Evolutionary conservation across 2,888 invertebrate species (phyloP).

Genomic region (Ischnura elegans): DNA sequence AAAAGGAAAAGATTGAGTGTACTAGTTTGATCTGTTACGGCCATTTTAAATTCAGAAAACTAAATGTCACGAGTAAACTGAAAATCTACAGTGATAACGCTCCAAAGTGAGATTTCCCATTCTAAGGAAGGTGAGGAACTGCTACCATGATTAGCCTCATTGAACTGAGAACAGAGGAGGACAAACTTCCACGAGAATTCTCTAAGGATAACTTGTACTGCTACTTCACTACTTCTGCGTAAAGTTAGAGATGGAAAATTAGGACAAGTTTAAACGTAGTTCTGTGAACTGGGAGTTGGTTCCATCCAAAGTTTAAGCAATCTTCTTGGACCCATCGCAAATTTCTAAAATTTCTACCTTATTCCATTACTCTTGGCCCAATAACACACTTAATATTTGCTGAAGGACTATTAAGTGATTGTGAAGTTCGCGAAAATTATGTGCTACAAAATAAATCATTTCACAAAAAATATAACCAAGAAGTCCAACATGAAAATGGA

Average conservation of each 20-base stretch:
- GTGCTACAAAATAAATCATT: too few relatives aligned
- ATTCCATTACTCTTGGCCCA: too few relatives aligned
- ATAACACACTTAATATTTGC: too few relatives aligned
- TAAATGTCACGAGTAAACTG: too few relatives aligned
- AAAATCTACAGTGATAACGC: too few relatives aligned
- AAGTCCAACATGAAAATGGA: too few relatives aligned
- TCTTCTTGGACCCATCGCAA: neutral
- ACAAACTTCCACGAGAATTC: neutral
- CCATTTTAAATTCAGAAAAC: too few relatives aligned
- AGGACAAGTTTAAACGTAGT: neutral
- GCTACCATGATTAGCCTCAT: neutral
- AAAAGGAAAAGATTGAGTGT: too few relatives aligned
- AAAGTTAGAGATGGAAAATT: neutral
- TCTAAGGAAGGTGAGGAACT: neutral
- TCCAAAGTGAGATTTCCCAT: neutral
- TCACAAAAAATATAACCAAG: too few relatives aligned
- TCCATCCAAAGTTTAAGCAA: neutral
- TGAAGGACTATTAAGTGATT: too few relatives aligned
- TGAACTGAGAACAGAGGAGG: neutral
- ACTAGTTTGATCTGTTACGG: too few relatives aligned
- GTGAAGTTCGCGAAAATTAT: too few relatives aligned
- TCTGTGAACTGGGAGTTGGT: neutral
- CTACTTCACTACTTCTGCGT: neutral
- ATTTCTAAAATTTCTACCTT: neutral
- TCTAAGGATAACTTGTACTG: neutral